Evolutionary conservation across 2,888 invertebrate species (phyloP).

Genomic region (Agrochola lychnidis): DNA sequence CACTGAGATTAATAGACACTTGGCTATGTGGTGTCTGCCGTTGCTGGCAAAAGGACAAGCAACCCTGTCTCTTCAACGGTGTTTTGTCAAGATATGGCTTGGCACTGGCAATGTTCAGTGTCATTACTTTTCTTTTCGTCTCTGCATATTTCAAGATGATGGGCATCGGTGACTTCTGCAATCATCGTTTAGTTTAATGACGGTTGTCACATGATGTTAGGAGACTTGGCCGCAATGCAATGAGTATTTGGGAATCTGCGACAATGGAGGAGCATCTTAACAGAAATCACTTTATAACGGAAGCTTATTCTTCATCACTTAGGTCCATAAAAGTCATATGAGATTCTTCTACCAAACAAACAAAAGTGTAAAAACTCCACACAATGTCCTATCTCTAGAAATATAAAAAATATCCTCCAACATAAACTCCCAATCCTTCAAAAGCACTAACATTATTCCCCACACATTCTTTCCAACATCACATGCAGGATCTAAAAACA

Average conservation of each 20-base stretch:
- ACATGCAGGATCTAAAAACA: conserved; percentile 46
- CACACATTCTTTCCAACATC: conserved; percentile 37
- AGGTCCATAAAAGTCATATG: not conserved
- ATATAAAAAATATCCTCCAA: not conserved
- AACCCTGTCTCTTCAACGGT: not conserved
- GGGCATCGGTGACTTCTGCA: not conserved
- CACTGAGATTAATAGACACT: conserved; percentile 39
- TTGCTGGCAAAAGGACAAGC: not conserved
- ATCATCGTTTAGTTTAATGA: not conserved
- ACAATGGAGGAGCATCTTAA: not conserved
- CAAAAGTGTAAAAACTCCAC: not conserved
- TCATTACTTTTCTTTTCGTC: not conserved
- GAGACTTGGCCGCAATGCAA: not conserved
- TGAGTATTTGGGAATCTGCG: not conserved
- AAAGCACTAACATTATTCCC: conserved; percentile 35
- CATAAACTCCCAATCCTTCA: conserved; percentile 1
- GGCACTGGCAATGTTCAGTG: not conserved
- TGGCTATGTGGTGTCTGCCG: conserved; percentile 5
- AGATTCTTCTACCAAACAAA: not conserved
- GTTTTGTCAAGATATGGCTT: not conserved
- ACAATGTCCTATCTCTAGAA: not conserved
- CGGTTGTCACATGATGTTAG: not conserved
- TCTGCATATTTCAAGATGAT: not conserved
- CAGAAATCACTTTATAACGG: not conserved
- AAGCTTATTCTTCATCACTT: not conserved